Evolutionary conservation across 2,113 vertebrate genomes (phyloP).

Genomic region (Gymnogyps californianus): DNA sequence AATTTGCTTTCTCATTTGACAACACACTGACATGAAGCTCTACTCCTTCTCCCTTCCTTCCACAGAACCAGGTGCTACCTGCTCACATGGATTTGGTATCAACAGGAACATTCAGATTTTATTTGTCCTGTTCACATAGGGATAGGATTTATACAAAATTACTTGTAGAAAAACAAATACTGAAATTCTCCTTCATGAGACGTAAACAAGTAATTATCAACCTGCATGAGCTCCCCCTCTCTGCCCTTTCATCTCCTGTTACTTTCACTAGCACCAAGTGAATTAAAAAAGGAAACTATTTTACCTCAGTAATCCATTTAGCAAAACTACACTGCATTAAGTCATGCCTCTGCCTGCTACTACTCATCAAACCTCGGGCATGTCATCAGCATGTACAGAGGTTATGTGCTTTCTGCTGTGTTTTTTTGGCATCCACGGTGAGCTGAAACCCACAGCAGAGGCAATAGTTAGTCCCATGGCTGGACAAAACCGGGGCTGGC

Average conservation of each 20-base stretch:
- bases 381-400: background rate
- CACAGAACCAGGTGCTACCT: background rate
- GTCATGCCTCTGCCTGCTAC: background rate
- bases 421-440: background rate
- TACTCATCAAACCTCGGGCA: background rate
- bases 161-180: background rate
- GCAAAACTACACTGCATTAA: background rate
- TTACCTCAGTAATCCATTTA: background rate
- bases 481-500: background rate
- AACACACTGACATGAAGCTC: rapidly evolving
- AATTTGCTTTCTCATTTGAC: background rate
- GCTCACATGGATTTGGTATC: background rate
- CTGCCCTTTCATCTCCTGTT: background rate
- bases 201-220: background rate
- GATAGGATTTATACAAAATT: background rate
- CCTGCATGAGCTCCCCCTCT: background rate
- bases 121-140: background rate
- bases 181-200: background rate
- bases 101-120: background rate
- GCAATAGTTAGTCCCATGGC: background rate
- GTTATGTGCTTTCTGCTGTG: background rate
- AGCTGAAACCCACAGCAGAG: background rate
- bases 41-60: background rate
- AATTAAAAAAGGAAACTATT: background rate
- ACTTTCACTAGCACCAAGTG: background rate